Conservation (phyloP, 92 coral and sea anemone species). For the Heliopora coerulea region DNA sequence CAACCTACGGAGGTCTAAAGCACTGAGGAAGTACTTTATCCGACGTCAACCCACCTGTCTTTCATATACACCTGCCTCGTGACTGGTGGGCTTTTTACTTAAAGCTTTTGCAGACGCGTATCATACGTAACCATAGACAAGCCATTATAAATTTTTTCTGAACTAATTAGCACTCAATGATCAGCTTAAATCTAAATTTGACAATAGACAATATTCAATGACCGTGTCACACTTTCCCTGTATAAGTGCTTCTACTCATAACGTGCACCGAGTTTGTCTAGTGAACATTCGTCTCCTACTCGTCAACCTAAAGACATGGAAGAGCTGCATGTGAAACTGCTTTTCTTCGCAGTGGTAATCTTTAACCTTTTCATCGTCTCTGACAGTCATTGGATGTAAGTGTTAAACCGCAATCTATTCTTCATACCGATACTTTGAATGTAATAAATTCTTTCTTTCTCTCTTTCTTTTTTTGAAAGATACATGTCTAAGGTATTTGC, state of each 20-base stretch:
- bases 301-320: conserved; percentile 5
- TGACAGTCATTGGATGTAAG: conserved; percentile 32
- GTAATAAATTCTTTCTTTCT: not conserved
- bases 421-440: not conserved
- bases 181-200: conserved; percentile 3
- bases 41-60: not conserved
- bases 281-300: not conserved
- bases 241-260: conserved; percentile 7
- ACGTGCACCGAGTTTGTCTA: not conserved
- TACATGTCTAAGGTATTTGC: conserved; percentile 96
- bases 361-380: conserved; percentile 13
- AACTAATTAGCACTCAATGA: conserved; percentile 15
- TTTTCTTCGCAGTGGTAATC: not conserved
- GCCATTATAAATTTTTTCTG: conserved; percentile 26
- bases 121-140: conserved; percentile 3
- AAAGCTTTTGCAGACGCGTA: not conserved
- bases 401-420: not conserved
- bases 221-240: conserved; percentile 41
- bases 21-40: not conserved
- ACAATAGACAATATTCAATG: conserved; percentile 11
- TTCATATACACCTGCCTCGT: not conserved
- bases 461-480: conserved; percentile 53
- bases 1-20: not conserved
- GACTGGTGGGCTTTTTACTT: not conserved
- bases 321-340: not conserved